These are phyloP conservation scores for Ciona savignyi DNA, from an alignment of 23 tunicate genomes.

Conservation along the genomic window DNA sequence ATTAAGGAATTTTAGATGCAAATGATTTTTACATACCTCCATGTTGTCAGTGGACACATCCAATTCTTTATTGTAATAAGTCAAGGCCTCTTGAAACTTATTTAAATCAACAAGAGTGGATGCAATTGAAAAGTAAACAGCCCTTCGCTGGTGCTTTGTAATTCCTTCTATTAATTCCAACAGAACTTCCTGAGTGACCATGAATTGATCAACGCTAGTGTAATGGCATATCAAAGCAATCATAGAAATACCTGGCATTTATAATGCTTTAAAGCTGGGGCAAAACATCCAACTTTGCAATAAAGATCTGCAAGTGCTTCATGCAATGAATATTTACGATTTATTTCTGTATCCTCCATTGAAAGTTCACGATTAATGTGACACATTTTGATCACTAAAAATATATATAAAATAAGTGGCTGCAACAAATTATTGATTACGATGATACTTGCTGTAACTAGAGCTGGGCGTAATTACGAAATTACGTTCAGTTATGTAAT, in stretches of 20 bases:
- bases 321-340: slow-evolving; percentile 17
- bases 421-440: too few relatives aligned
- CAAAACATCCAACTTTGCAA: slow-evolving; percentile 39
- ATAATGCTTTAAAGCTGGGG: slow-evolving; percentile 52
- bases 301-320: slow-evolving; percentile 53
- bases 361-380: too few relatives aligned
- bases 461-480: too few relatives aligned
- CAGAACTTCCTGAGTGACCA: slow-evolving; percentile 1
- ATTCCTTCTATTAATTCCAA: background rate
- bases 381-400: too few relatives aligned
- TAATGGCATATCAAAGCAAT: too few relatives aligned
- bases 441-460: too few relatives aligned
- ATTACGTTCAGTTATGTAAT: too few relatives aligned
- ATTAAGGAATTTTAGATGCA: background rate
- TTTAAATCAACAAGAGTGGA: slow-evolving; percentile 37
- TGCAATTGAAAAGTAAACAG: slow-evolving; percentile 68
- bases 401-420: too few relatives aligned
- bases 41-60: slow-evolving; percentile 15
- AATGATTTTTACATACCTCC: slow-evolving; percentile 16
- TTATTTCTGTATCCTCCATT: background rate
- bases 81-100: slow-evolving; percentile 32
- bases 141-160: slow-evolving; percentile 24
- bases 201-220: too few relatives aligned
- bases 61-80: slow-evolving; percentile 51
- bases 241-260: slow-evolving; percentile 36